These are phyloP conservation scores for Plestiodon gilberti DNA, from an alignment of 2,113 vertebrate genomes.

Conservation along the genomic window DNA sequence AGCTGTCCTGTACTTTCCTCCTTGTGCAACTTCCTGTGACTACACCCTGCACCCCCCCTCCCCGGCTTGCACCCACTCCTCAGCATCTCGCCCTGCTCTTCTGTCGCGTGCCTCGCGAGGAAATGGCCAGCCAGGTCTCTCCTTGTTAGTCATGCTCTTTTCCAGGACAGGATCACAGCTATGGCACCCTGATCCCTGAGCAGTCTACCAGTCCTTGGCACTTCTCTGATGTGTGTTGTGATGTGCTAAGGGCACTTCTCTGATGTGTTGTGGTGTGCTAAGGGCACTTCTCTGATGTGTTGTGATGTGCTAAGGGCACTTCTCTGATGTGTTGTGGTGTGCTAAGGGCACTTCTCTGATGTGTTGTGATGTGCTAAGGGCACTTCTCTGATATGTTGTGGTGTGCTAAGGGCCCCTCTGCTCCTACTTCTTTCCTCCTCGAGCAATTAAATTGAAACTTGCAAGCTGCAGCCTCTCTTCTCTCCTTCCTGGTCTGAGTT, in stretches of 20 bases:
- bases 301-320: neutral
- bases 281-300: neutral
- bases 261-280: rapidly evolving
- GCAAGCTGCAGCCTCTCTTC: neutral
- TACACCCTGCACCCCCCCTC: too few relatives aligned
- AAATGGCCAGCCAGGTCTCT: neutral
- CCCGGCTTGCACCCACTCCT: neutral
- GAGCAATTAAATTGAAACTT: neutral
- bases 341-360: neutral
- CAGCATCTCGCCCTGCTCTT: too few relatives aligned
- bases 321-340: rapidly evolving
- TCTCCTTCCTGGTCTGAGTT: neutral
- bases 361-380: too few relatives aligned
- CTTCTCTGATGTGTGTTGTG: neutral
- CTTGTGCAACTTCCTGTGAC: too few relatives aligned
- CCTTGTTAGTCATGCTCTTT: neutral
- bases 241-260: neutral
- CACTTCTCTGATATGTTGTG: too few relatives aligned
- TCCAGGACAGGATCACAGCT: neutral
- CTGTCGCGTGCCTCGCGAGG: too few relatives aligned
- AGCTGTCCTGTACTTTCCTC: neutral
- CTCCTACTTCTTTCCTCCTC: neutral
- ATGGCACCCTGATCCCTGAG: neutral
- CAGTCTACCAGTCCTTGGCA: neutral
- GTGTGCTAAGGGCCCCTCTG: neutral